Percentiles rank a stretch among this genome's conserved stretches.
Conservation (phyloP, 2,797 vertebrate species). For the Champsocephalus gunnari region DNA sequence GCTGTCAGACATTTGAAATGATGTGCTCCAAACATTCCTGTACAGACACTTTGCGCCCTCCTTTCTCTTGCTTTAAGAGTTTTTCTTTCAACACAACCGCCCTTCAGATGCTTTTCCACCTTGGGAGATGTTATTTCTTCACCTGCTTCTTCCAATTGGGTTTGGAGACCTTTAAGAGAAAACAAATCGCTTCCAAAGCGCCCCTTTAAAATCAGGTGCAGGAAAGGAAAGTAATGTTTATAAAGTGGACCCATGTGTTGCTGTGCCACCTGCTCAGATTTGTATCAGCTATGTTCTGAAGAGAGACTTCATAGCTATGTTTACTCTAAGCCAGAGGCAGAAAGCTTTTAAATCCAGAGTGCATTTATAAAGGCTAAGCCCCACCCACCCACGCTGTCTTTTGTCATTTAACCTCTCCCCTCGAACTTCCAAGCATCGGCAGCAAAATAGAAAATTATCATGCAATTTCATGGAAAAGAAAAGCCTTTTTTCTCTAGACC, state of each 20-base stretch:
- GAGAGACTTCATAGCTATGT: constrained; percentile 62
- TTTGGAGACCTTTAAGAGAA: constrained; percentile 47
- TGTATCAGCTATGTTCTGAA: constrained; percentile 55
- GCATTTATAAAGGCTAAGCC: constrained; percentile 29
- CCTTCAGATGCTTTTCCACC: constrained; percentile 53
- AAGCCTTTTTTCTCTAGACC: constrained; percentile 66
- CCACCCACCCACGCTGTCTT: constrained; percentile 46
- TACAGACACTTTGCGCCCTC: constrained; percentile 26
- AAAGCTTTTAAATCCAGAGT: constrained; percentile 55
- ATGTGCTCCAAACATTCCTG: constrained; percentile 36
- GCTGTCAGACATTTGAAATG: constrained; percentile 40
- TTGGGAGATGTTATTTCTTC: constrained; percentile 57
- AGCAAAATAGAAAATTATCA: constrained; percentile 56
- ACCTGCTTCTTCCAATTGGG: constrained; percentile 44
- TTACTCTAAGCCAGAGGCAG: constrained; percentile 51
- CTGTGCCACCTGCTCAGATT: constrained; percentile 57
- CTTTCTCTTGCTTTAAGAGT: constrained; percentile 33
- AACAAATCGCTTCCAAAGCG: constrained; percentile 16
- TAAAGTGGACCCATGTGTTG: constrained; percentile 56
- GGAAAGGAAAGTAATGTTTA: constrained; percentile 58
- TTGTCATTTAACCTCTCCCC: constrained; percentile 69
- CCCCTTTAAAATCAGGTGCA: constrained; percentile 56
- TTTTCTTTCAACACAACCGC: constrained; percentile 43
- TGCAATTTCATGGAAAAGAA: constrained; percentile 74
- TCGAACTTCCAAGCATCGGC: constrained; percentile 78